phyloP scores from a whole-genome alignment of 1,140 invertebrate species.

The Acromyrmex charruanus region DNA sequence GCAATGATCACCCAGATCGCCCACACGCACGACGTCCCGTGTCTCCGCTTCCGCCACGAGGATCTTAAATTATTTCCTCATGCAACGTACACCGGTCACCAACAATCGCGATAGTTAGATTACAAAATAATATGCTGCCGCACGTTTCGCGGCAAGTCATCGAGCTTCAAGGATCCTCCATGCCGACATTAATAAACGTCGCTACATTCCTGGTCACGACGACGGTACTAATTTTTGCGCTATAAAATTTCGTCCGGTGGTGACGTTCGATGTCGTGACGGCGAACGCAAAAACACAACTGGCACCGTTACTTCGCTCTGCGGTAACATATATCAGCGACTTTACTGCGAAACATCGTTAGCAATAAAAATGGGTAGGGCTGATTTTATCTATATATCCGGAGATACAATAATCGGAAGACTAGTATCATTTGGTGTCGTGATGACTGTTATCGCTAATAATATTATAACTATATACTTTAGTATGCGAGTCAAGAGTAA shows the following conservation, averaged over 20 bases:
- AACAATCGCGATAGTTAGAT: not conserved
- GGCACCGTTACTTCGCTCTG: not conserved
- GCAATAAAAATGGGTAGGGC: not conserved
- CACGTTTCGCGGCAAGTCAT: constrained; percentile 25
- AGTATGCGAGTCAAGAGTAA: no score
- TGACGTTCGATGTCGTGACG: not conserved
- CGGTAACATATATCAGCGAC: not conserved
- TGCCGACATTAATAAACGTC: constrained; percentile 48
- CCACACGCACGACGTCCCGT: not conserved
- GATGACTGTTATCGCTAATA: not conserved
- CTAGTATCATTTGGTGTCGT: not conserved
- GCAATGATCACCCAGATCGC: not conserved
- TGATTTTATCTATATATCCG: constrained; percentile 18
- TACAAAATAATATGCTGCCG: constrained; percentile 44
- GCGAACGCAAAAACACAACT: not conserved
- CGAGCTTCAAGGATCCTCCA: not conserved
- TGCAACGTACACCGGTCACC: not conserved
- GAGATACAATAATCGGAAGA: constrained; percentile 19
- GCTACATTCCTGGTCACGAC: not conserved
- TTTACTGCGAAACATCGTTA: not conserved
- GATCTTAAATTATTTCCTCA: constrained; percentile 21
- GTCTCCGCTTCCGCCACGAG: not conserved
- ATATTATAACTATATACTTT: no score
- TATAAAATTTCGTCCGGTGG: not conserved
- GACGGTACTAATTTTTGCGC: not conserved